Evolutionary conservation across 2,113 vertebrate genomes (phyloP).

Genomic region (Passer montanus): DNA sequence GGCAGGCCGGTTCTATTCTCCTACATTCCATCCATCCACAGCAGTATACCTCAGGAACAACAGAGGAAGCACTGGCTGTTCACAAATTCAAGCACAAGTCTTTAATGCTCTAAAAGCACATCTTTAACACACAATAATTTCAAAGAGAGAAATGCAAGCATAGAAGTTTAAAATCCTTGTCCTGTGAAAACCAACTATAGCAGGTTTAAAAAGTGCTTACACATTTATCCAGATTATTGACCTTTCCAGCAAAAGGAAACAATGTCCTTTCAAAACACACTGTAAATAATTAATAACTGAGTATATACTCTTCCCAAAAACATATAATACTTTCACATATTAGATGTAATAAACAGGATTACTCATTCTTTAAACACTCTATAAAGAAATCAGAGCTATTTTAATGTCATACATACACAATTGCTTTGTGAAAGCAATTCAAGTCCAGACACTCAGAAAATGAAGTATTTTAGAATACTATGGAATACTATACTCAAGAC

Average conservation of each 20-base stretch:
- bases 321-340: neutral
- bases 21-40: no score
- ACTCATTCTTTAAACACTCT: neutral
- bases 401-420: neutral
- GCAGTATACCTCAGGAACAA: neutral
- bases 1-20: no score
- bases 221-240: neutral
- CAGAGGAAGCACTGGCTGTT: neutral
- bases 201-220: neutral
- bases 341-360: neutral
- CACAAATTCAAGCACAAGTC: neutral
- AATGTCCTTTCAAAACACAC: neutral
- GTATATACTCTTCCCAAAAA: neutral
- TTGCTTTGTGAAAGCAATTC: neutral
- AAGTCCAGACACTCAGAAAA: neutral
- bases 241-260: neutral
- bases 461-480: neutral
- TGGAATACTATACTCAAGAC: neutral
- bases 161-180: neutral
- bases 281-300: conserved; percentile 32
- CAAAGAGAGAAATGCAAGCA: neutral
- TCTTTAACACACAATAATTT: neutral
- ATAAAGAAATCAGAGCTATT: neutral
- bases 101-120: neutral
- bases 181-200: neutral